Percentiles rank a stretch among this genome's conserved stretches.
Evolutionary conservation across 1,140 invertebrate genomes (phyloP).

Genomic region (Oedothorax gibbosus): DNA sequence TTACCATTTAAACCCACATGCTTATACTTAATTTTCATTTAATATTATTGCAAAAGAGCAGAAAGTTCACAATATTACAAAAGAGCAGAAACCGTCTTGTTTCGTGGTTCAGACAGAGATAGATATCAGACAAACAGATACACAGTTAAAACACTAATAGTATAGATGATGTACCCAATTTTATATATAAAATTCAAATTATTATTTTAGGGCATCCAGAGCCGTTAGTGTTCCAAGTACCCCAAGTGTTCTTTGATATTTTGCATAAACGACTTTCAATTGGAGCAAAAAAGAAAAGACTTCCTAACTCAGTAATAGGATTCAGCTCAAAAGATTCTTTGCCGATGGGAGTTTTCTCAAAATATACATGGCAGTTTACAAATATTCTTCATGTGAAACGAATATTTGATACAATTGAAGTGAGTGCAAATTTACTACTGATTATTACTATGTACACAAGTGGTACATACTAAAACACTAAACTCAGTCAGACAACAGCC

Average conservation of each 20-base stretch:
- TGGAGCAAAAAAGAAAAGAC: slow-evolving; percentile 76
- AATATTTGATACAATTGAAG: slow-evolving; percentile 80
- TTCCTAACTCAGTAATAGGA: slow-evolving; percentile 75
- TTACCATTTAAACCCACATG: no score
- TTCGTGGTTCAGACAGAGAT: no score
- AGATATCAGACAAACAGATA: no score
- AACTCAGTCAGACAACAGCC: no score
- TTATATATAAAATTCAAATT: background rate
- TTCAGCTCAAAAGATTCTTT: slow-evolving; percentile 75
- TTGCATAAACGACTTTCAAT: slow-evolving; percentile 78
- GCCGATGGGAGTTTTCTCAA: slow-evolving; percentile 79
- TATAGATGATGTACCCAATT: no score
- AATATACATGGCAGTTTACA: slow-evolving; percentile 81
- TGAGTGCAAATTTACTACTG: slow-evolving; percentile 65
- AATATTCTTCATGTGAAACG: slow-evolving; percentile 81
- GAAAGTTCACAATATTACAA: no score
- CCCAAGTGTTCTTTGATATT: slow-evolving; percentile 79
- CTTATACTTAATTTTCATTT: no score
- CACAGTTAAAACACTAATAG: no score
- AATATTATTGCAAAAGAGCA: no score
- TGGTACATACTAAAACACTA: no score
- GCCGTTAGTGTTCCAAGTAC: slow-evolving; percentile 79
- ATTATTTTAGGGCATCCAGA: slow-evolving; percentile 72
- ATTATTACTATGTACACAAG: no score
- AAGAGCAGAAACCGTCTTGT: no score